Conservation (phyloP, 53 echinoderm and acorn worm species). For the Arbacia lixula region DNA sequence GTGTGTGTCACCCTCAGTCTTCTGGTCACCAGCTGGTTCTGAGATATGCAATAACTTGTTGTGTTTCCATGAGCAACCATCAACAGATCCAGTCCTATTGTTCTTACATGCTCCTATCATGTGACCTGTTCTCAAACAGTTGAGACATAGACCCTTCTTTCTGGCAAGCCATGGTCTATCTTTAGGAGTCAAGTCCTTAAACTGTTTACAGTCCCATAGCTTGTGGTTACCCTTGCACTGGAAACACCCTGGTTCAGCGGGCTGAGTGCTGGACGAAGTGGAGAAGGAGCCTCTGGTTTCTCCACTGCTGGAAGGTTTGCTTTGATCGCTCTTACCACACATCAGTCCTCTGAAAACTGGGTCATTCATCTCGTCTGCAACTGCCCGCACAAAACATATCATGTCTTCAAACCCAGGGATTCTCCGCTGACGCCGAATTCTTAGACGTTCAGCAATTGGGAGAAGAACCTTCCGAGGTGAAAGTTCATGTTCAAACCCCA, state of each 20-base stretch:
- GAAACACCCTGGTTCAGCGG: too few species aligned
- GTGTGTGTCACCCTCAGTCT: constrained; percentile 8
- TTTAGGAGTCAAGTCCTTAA: constrained; percentile 42
- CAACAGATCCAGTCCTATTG: constrained; percentile 45
- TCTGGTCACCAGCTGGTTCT: constrained; percentile 18
- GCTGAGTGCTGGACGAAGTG: too few species aligned
- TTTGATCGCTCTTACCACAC: too few species aligned
- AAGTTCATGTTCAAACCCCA: constrained; percentile 1
- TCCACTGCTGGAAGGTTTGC: too few species aligned
- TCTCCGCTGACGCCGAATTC: too few species aligned
- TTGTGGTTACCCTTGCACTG: constrained; percentile 8
- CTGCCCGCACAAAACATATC: too few species aligned
- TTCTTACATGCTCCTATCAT: constrained; percentile 31
- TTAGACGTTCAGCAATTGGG: constrained; percentile 11
- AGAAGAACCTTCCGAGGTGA: constrained; percentile 19
- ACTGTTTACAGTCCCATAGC: constrained; percentile 13
- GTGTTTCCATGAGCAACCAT: constrained; percentile 58
- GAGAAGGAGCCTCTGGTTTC: too few species aligned
- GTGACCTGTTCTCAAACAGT: constrained; percentile 46
- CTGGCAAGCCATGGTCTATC: constrained; percentile 46
- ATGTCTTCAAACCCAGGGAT: too few species aligned
- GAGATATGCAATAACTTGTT: constrained; percentile 53
- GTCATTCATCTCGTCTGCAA: too few species aligned
- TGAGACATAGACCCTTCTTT: constrained; percentile 52
- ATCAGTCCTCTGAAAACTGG: too few species aligned